phyloP scores from a whole-genome alignment of 2,888 invertebrate species.

The Synanthedon andrenaeformis region DNA sequence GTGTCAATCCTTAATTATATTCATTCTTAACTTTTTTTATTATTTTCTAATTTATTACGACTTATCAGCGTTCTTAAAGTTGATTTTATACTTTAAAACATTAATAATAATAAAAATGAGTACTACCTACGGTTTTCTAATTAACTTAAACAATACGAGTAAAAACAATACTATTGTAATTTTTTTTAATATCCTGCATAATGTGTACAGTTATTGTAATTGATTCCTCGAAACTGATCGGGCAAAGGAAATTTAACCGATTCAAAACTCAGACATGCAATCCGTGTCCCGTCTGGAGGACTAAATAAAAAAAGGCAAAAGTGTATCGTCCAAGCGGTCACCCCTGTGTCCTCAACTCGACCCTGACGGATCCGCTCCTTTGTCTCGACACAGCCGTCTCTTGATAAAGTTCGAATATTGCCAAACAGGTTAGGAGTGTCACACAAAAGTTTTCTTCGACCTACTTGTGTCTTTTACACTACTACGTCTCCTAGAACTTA shows the following conservation, averaged over 20 bases:
- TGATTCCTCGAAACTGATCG: neutral
- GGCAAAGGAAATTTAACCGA: neutral
- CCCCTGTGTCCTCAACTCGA: constrained; percentile 4
- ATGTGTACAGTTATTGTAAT: neutral
- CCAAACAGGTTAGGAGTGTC: neutral
- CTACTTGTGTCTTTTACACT: too few species aligned
- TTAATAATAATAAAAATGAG: too few species aligned
- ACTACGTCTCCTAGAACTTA: too few species aligned
- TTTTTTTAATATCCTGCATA: too few species aligned
- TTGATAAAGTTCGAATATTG: neutral
- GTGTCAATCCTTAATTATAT: too few species aligned
- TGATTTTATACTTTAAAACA: too few species aligned
- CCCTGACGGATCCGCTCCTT: constrained; percentile 2
- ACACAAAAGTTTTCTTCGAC: neutral
- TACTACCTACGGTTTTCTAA: too few species aligned
- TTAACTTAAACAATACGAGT: too few species aligned
- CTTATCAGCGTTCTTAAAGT: too few species aligned
- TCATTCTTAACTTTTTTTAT: too few species aligned
- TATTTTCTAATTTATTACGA: too few species aligned
- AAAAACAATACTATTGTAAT: too few species aligned
- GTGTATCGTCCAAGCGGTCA: constrained; percentile 6
- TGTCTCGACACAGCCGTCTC: constrained; percentile 1
- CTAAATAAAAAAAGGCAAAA: constrained; percentile 1
- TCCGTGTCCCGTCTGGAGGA: neutral
- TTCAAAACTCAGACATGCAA: constrained; percentile 1